Evolutionary conservation across 2,797 vertebrate species (phyloP), one percentile per base, ranked within the genome.

Genomic region (Helicolenus hilgendorfi): DNA sequence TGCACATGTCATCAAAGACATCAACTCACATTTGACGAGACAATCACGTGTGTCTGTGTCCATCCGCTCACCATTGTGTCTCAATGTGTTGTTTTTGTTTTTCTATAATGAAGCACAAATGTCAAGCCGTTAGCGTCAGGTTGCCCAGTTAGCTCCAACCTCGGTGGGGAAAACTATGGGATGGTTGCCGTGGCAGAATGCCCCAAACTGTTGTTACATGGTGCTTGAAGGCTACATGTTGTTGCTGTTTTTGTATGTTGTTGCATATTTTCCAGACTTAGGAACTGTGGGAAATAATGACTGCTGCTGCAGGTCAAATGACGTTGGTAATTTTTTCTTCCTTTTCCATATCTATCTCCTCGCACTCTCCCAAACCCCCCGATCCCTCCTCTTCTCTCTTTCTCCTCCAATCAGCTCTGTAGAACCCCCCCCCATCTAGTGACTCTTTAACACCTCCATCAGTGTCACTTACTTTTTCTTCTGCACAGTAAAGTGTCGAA

Each of bases 251-350:
- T 94, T 97, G 95, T 96, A 96, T 99, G 98, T 99, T 98, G 98
- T 98, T 99, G 98, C 98, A 98, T 99, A 99, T 99, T 98, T 99
- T 99, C 96, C 98, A 99, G 98, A 98, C 98, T 97, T 99, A 99
- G 98, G 98, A 99, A 98, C 98, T 98, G 98, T 98, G 98, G 98
- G 98, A 98, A 98, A 98, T 98, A 98, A 98, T 99, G 98, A 99
- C 98, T 98, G 97, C 98, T 98, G 98, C 98, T 98, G 98, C 98
- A 98, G 98, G 98, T 99, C 98, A 99, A 96, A 98, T 98, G 98
- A 99, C 98, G 98, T 99, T 99, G 98, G 98, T 99, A 99, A 99
- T 99, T 99, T 97, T 98, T 96, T 96, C 96, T 97, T 98, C 98
- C 98, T 99, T 96, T 97, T 99, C 98, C 98, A 98, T 98, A 98